Evolutionary conservation across 2,113 vertebrate genomes (phyloP), one percentile per base, ranked within the genome.

Genomic region (Glaucomys volans): DNA sequence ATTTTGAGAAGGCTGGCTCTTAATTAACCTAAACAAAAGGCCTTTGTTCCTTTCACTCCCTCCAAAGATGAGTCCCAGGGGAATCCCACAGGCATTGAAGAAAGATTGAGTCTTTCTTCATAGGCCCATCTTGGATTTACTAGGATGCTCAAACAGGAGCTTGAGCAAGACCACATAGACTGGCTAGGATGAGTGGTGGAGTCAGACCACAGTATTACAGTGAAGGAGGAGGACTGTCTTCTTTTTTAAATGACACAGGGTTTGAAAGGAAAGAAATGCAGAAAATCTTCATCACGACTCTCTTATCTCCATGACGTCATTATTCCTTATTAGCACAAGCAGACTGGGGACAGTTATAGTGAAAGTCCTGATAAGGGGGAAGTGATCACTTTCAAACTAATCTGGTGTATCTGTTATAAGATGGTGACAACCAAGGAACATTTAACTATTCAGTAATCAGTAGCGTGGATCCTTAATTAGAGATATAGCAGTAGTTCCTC

Each of bases 361-460:
- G 85, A 93, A 97, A 97, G 86, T 95, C 24, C 47, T 85, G 69
- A 96, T 92, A 94, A 96, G 74, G 35, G 76, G 71, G 50, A 90
- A 95, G 42, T 59, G 62, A 83, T 93, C 40, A 69, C 69, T 96
- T 94, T 96, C 82, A 83, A 67, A 86, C 24, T 67, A 86, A 86
- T 66, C 57, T 88, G 12, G 40, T 40, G 4, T 64, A 87, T 86
- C 81, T 89, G 14, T 82, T n/a, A 79, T 22, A 64, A 88, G 42
- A 71, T 40, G 22, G 67, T 37, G 82, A 96, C 71, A 83, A 74
- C 82, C 13, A 69, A 96, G 22, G 66, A 87, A n/a, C 35, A 26
- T 54, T 72, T 93, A 40, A 75, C 47, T 77, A 50, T 69, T 92
- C 40, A 52, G 32, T 64, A 86, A 91, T 95, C 54, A 86, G 59